Conservation (phyloP, 2,888 invertebrate species). For the Diarsia rubi region DNA sequence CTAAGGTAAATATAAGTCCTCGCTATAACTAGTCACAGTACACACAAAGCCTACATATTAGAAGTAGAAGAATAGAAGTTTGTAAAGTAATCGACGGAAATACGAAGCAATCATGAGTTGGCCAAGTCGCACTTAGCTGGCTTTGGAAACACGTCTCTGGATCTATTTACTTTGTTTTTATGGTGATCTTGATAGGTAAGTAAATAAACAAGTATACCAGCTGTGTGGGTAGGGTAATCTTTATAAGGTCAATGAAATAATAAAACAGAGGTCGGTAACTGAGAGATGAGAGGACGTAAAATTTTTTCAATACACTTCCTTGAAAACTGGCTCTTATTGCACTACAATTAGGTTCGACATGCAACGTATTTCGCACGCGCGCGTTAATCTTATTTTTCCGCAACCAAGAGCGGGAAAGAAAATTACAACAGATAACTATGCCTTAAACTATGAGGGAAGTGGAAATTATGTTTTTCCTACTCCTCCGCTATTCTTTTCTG, state of each 20-base stretch:
- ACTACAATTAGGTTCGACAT: too few species aligned
- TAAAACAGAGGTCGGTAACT: conserved; percentile 9
- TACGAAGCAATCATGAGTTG: conserved; percentile 66
- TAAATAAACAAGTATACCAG: conserved; percentile 41
- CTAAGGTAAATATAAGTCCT: not conserved
- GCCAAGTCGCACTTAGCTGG: conserved; percentile 47
- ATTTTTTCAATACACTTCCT: too few species aligned
- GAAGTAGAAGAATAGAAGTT: too few species aligned
- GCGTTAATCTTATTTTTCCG: too few species aligned
- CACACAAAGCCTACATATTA: conserved; percentile 26
- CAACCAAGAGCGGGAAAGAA: too few species aligned
- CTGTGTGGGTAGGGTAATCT: not conserved
- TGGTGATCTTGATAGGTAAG: conserved; percentile 22
- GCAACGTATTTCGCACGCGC: too few species aligned
- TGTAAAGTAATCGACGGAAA: conserved; percentile 62
- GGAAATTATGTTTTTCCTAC: too few species aligned
- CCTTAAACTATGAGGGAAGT: too few species aligned
- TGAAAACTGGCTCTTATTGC: too few species aligned
- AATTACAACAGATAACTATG: too few species aligned
- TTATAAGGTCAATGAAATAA: conserved; percentile 14
- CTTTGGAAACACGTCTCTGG: conserved; percentile 25
- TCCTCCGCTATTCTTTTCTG: too few species aligned
- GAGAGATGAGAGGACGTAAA: conserved; percentile 1
- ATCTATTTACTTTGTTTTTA: conserved; percentile 18
- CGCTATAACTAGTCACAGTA: conserved; percentile 4